Conservation (phyloP, 1,140 invertebrate genomes). For the Ostrea denselamellosa region DNA sequence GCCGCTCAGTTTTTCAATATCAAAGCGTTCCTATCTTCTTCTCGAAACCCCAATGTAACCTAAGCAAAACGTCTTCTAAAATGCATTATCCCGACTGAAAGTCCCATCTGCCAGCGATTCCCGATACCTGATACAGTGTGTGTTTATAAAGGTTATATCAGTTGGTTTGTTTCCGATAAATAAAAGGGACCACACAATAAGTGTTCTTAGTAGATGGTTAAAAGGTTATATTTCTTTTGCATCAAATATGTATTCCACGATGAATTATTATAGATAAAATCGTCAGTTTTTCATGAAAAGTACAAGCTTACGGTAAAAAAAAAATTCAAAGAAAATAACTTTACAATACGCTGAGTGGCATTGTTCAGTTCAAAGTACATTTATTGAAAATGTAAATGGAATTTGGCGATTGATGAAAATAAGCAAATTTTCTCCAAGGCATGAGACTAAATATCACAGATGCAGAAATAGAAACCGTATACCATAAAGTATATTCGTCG, state of each 20-base stretch:
- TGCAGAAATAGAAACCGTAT: conserved; percentile 2
- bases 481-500: background rate
- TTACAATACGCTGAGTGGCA: background rate
- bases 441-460: background rate
- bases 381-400: background rate
- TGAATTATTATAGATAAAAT: too few species aligned
- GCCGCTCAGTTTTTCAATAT: too few species aligned
- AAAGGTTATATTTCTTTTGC: background rate
- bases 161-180: background rate
- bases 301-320: background rate
- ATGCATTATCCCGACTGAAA: background rate
- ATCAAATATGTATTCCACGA: background rate
- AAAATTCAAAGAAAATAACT: background rate
- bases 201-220: background rate
- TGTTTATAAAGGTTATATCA: conserved; percentile 19
- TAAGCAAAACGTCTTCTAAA: too few species aligned
- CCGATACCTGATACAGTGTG: background rate
- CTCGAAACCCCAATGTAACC: too few species aligned
- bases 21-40: too few species aligned
- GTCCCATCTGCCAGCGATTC: background rate
- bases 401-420: background rate
- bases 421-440: background rate
- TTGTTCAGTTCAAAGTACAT: background rate
- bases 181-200: conserved; percentile 8
- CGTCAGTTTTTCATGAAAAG: too few species aligned